phyloP scores from a whole-genome alignment of 2,888 invertebrate genomes.

The Heliconius aoede region DNA sequence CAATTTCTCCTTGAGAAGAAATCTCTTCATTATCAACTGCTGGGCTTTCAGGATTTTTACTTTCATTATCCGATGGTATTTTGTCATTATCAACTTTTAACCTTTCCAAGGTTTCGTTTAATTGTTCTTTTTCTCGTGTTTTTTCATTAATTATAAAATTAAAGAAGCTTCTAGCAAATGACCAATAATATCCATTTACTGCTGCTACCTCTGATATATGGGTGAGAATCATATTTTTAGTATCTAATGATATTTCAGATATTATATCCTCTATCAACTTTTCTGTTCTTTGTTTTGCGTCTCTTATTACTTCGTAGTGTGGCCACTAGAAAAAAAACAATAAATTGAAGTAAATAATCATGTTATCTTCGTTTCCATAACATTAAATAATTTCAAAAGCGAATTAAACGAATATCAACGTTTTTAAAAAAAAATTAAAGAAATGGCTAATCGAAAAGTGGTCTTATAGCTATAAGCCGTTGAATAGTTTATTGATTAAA shows the following conservation, averaged over 20 bases:
- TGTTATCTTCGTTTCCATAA: too few relatives aligned
- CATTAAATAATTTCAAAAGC: too few relatives aligned
- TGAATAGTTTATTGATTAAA: too few relatives aligned
- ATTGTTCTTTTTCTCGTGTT: slow-evolving; percentile 5
- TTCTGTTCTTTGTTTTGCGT: slow-evolving; percentile 52
- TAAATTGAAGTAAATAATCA: neutral
- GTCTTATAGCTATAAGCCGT: too few relatives aligned
- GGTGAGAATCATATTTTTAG: slow-evolving; percentile 36
- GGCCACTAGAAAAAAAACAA: slow-evolving; percentile 56
- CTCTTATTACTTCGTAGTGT: slow-evolving; percentile 57
- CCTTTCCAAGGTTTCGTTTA: slow-evolving; percentile 1
- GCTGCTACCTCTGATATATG: slow-evolving; percentile 47
- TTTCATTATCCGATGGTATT: neutral
- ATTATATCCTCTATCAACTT: slow-evolving; percentile 52
- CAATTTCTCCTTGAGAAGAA: neutral
- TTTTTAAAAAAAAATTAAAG: too few relatives aligned
- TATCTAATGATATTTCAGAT: slow-evolving; percentile 36
- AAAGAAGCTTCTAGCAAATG: slow-evolving; percentile 51
- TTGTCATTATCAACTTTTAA: neutral
- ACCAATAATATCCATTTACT: slow-evolving; percentile 61
- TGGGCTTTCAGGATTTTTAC: neutral
- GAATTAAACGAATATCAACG: too few relatives aligned
- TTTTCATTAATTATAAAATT: slow-evolving; percentile 38
- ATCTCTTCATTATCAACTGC: neutral
- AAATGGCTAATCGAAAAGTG: too few relatives aligned